phyloP scores from a whole-genome alignment of 1,140 invertebrate genomes.

The Microplitis mediator region DNA sequence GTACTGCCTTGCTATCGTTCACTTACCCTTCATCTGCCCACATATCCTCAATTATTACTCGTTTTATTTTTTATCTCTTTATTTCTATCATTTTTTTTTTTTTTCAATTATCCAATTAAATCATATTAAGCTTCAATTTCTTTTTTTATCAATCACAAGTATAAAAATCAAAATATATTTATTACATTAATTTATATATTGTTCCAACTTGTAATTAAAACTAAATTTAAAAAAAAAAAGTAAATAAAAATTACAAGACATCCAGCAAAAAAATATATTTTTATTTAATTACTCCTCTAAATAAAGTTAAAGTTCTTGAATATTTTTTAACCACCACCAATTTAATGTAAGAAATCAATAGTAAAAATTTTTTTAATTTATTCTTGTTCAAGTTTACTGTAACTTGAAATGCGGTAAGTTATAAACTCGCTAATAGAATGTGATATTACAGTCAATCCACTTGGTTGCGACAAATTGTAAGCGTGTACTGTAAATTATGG shows the following conservation, averaged over 20 bases:
- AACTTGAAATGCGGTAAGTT: conserved; percentile 62
- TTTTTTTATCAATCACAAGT: neutral
- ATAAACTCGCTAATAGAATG: conserved; percentile 61
- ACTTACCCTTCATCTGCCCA: neutral
- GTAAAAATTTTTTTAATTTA: conserved; percentile 60
- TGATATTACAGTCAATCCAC: conserved; percentile 58
- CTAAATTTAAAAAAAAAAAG: neutral
- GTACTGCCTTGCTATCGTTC: neutral
- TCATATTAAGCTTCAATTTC: neutral
- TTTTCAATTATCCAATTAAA: neutral
- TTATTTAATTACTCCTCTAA: conserved; percentile 17
- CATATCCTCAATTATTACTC: neutral
- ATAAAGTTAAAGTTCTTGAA: conserved; percentile 36
- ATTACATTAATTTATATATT: neutral
- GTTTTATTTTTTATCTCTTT: neutral
- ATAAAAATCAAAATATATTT: neutral
- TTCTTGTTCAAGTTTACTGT: conserved; percentile 41
- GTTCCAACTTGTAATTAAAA: neutral
- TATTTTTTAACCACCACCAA: conserved; percentile 64
- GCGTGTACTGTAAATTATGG: conserved; percentile 23
- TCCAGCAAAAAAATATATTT: neutral
- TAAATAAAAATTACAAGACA: neutral
- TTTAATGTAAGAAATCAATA: conserved; percentile 61
- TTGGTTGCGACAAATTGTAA: conserved; percentile 63
- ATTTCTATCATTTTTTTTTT: neutral